Evolutionary conservation across 2,888 invertebrate species (phyloP), one percentile per base, ranked within the genome.

Genomic region (Teleogryllus oceanicus): DNA sequence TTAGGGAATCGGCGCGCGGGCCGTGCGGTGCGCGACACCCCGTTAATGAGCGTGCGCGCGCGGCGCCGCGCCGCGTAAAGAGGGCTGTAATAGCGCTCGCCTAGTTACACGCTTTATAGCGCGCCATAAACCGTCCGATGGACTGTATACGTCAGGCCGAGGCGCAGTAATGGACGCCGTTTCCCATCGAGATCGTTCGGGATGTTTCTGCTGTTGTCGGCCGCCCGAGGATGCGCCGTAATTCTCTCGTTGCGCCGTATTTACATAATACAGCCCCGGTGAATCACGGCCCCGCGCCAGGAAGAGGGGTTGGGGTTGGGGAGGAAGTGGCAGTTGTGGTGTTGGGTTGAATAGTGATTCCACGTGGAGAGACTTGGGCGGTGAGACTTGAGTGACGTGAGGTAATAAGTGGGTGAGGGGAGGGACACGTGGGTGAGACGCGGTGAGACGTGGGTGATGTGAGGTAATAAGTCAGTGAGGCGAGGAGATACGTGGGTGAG

Each of bases 121-220:
- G 62, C 62, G n/a, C 62, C n/a, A 62, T 62, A 62, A 62, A 62
- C 16, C n/a, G 62, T 8, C 62, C 62, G 62, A 62, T 62, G 62
- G 62, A 62, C 62, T 62, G 62, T 62, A 62, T 62, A 62, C 62
- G 62, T 62, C 62, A 62, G 62, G 62, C 13, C 62, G 62, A 62
- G 62, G 62, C n/a, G 62, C 62, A 16, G 62, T 62, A 62, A 62
- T 62, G 62, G 62, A 62, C n/a, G 62, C 62, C n/a, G 62, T 62
- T 62, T 62, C 62, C 62, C 62, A 62, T 62, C 62, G 16, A 62
- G 62, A 62, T 62, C 62, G 62, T 16, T 62, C 62, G 13, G 62
- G 62, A 62, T 62, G 62, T 62, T 62, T 62, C 62, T 62, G 62
- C n/a, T n/a, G 62, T 62, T 62, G 62, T 62, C 62, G 62, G 62